Evolutionary conservation across 1,140 invertebrate species (phyloP).

Genomic region (Caenorhabditis inopinata): DNA sequence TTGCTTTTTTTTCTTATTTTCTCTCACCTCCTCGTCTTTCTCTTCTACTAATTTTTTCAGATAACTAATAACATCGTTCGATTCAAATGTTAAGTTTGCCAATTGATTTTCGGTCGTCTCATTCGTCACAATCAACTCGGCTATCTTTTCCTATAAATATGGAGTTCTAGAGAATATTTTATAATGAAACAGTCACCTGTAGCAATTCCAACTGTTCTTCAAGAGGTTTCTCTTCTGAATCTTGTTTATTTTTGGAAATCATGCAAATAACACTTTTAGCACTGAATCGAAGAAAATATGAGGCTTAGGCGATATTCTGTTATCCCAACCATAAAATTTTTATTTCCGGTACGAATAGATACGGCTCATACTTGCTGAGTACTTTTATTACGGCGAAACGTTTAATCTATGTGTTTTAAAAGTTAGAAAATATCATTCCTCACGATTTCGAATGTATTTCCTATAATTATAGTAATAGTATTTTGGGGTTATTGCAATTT

Average conservation of each 20-base stretch:
- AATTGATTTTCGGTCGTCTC: conserved; percentile 6
- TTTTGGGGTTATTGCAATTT: no score
- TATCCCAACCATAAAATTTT: neutral
- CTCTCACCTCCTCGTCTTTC: conserved; percentile 29
- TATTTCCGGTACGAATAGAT: neutral
- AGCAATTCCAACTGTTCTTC: neutral
- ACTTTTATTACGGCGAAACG: no score
- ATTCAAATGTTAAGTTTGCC: conserved; percentile 14
- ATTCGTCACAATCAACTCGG: neutral
- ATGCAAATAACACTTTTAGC: neutral
- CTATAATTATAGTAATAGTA: no score
- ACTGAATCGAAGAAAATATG: neutral
- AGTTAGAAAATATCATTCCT: no score
- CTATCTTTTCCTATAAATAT: neutral
- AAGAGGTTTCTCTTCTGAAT: conserved; percentile 2
- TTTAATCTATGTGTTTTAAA: no score
- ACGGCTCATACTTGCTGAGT: no score
- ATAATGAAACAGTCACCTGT: neutral
- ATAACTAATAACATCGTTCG: conserved; percentile 28
- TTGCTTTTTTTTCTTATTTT: neutral
- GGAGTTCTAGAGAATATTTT: neutral
- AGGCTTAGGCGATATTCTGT: no score
- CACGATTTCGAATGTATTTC: no score
- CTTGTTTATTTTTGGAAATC: neutral
- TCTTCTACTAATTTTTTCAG: conserved; percentile 22